phyloP scores from a whole-genome alignment of 2,797 vertebrate species.

The Poeciliopsis presidionis region DNA sequence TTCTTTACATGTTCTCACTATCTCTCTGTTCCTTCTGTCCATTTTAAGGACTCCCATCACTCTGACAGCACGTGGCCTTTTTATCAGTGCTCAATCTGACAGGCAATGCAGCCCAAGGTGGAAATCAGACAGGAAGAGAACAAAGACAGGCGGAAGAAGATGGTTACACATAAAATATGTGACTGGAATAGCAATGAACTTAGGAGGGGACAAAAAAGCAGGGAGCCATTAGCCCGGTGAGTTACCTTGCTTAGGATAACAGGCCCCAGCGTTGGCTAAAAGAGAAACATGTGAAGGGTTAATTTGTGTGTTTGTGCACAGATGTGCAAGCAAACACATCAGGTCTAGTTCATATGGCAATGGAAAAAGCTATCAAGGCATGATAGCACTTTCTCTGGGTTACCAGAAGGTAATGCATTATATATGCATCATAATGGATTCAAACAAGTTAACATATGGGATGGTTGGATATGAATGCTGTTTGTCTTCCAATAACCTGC shows the following conservation, averaged over 20 bases:
- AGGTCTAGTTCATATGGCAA: conserved; percentile 46
- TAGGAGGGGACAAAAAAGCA: conserved; percentile 39
- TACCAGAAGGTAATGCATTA: conserved; percentile 62
- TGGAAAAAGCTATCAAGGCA: conserved; percentile 62
- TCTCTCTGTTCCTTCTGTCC: conserved; percentile 47
- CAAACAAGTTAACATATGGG: conserved; percentile 45
- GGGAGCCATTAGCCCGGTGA: conserved; percentile 59
- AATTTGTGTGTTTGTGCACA: conserved; percentile 76
- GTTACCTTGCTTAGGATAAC: conserved; percentile 87
- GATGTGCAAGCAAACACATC: conserved; percentile 65
- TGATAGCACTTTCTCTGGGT: conserved; percentile 62
- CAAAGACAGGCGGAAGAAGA: conserved; percentile 44
- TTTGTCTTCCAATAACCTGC: conserved; percentile 31
- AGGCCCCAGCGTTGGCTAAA: conserved; percentile 84
- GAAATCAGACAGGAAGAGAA: conserved; percentile 38
- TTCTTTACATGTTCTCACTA: conserved; percentile 39
- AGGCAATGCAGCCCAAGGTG: conserved; percentile 55
- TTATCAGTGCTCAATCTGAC: conserved; percentile 55
- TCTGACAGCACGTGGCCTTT: conserved; percentile 63
- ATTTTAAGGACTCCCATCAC: conserved; percentile 49
- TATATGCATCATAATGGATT: conserved; percentile 67
- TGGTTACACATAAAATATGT: conserved; percentile 43
- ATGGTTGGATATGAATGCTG: conserved; percentile 52
- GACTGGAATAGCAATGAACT: conserved; percentile 52
- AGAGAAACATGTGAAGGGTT: conserved; percentile 82